Base-by-base conservation (phyloP, 2,797 vertebrate genomes). In the Schizothorax lantsangensis region DNA sequence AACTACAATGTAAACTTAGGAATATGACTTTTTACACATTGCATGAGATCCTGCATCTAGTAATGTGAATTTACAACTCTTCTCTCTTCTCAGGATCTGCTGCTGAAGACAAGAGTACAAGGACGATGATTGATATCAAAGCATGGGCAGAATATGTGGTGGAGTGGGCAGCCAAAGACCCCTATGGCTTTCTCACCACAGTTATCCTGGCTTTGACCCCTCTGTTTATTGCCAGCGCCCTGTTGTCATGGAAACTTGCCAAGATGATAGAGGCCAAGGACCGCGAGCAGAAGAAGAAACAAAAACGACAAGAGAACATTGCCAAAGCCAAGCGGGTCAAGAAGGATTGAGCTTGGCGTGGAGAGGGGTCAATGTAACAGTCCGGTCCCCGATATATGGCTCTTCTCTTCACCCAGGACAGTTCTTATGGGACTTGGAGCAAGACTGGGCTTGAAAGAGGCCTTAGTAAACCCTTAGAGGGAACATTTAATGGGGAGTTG, bases 221-320 rank as follows among this genome's bases (percentile, higher is more conserved):
- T 0, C 91, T 99, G 88, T 99, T 99, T 88, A 94, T 99, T 45
- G 97, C 97, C 84, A 99, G 98, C 1, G 98, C 98, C 0, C 94
- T 97, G 2, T 94, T 99, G 87, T 99, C 98, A 1, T 99, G 98
- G 98, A 99, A 99, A 94, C 94, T 99, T 87, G 98, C 98, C 90
- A 99, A 98, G 94, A 99, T 99, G 98, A 99, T 99, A 43, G 98
- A 99, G 93, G 97, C 95, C 87, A 97, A 96, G 75, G 98, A 99
- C 89, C 96, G 97, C 64, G 98, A 99, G 87, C 97, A 98, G 90
- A 99, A 98, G 94, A 99, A 98, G 94, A 99, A 98, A 91, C 97
- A 98, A 93, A 99, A 97, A 90, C 96, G 98, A 43, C 97, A 99
- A 91, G 98, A 99, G 93, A 99, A 99, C 91, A 99, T 99, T 90